These are phyloP conservation scores for Antheraea pernyi DNA, from an alignment of 1,140 invertebrate species.

Conservation along the genomic window DNA sequence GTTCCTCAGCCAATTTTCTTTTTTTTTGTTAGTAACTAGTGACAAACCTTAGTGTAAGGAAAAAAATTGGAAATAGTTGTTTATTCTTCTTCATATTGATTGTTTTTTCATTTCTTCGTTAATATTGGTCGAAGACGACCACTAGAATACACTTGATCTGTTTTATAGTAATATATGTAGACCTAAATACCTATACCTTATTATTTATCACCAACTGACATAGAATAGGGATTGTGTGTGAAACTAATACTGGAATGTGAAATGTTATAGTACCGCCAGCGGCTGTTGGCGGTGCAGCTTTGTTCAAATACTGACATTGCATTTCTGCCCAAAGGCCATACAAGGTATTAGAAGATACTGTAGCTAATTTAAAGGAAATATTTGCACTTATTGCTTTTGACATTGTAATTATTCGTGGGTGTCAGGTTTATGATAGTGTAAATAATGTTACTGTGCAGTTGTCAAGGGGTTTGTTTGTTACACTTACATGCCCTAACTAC, in stretches of 20 bases:
- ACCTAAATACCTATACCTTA: not conserved
- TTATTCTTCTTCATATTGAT: no score
- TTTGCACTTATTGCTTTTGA: not conserved
- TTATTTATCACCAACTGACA: not conserved
- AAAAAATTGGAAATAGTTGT: no score
- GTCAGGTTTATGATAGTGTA: not conserved
- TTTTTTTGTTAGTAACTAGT: no score
- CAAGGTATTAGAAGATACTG: not conserved
- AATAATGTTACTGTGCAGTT: not conserved
- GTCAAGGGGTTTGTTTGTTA: not conserved
- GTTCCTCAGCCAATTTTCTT: no score
- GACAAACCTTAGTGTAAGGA: no score
- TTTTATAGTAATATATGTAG: not conserved
- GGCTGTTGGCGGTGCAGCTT: not conserved
- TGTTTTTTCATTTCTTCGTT: no score
- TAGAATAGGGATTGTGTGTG: not conserved
- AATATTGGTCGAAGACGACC: no score
- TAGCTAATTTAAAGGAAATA: not conserved
- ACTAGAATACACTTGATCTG: no score
- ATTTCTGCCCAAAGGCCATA: not conserved
- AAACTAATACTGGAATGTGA: not conserved
- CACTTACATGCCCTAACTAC: no score
- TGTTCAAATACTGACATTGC: slow-evolving; percentile 2
- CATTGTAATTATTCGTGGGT: not conserved
- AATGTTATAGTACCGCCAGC: not conserved